phyloP scores from a whole-genome alignment of 2,888 invertebrate genomes.

The Drosophila stalkeri region DNA sequence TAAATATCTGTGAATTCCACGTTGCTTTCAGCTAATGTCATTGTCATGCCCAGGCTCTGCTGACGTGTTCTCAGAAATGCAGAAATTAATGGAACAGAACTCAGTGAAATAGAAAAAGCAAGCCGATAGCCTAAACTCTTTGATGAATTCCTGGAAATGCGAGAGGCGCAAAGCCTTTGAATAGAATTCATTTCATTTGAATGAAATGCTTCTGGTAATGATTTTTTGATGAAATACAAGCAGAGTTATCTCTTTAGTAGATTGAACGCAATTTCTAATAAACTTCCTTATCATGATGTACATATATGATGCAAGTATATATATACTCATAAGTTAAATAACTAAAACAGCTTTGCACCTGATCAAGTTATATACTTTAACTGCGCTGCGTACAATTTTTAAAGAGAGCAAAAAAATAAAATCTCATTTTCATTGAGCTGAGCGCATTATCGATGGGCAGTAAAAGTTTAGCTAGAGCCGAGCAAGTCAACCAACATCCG shows the following conservation, averaged over 20 bases:
- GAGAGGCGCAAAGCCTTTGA: neutral
- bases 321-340: too few species aligned
- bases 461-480: neutral
- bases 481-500: constrained; percentile 21
- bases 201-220: neutral
- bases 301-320: too few species aligned
- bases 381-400: neutral
- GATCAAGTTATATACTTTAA: neutral
- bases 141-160: neutral
- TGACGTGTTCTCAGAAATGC: neutral
- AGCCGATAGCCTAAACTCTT: neutral
- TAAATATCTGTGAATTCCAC: neutral
- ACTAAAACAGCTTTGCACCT: neutral
- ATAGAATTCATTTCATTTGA: neutral
- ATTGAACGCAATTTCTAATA: too few species aligned
- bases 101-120: neutral
- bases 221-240: neutral
- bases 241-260: neutral
- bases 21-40: neutral
- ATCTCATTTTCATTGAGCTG: neutral
- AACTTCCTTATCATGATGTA: too few species aligned
- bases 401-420: neutral
- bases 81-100: neutral
- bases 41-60: neutral
- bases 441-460: neutral